Base-by-base conservation (phyloP, 1,140 invertebrate genomes). In the Aleiodes sp. region DNA sequence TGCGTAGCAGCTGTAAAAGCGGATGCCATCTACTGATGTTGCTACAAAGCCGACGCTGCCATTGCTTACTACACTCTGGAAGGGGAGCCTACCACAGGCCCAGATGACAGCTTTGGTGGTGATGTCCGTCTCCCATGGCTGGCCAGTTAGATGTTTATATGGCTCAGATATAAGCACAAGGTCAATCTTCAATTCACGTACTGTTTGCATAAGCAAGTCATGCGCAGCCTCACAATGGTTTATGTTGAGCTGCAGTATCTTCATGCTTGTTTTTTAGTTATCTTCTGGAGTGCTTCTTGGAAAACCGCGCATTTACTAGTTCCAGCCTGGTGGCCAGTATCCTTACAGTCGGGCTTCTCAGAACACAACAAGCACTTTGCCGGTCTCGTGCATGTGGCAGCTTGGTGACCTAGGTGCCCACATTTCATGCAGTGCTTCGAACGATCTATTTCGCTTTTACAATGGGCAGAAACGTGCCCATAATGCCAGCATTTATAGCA, bases 1-100 rank as follows among this genome's bases (percentile, higher is more conserved):
- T 0, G 52, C 62, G 35, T 73, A 70, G 62, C 69, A 73, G 46
- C 72, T 73, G n/a, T 73, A 68, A 12, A 73, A 37, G 26, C 56
- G 46, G 4, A 73, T 65, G 1, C 61, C 60, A 1, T 57, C 26
- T 0, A 70, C 4, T 16, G 46, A 62, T 7, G 56, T 52, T 28
- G 19, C 9, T 9, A 73, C 72, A 16, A 73, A 73, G 16, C 56
- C 29, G 0, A 1, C 4, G 4, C 41, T 37, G 0, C 4, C 1
- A 6, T 43, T 19, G 2, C 39, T 37, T 10, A 56, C 31, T 3
- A 29, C 3, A 0, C 16, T 19, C 46, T 70, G 41, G 26, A 73
- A 67, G 0, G 64, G 68, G 0, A 0, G 4, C 24, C 66, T 67
- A 4, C 35, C 39, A 41, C 39, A 41, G 6, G 6, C 3, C 39